phyloP scores from a whole-genome alignment of 2,113 vertebrate species.

The Dolichallabes microphthalmus region DNA sequence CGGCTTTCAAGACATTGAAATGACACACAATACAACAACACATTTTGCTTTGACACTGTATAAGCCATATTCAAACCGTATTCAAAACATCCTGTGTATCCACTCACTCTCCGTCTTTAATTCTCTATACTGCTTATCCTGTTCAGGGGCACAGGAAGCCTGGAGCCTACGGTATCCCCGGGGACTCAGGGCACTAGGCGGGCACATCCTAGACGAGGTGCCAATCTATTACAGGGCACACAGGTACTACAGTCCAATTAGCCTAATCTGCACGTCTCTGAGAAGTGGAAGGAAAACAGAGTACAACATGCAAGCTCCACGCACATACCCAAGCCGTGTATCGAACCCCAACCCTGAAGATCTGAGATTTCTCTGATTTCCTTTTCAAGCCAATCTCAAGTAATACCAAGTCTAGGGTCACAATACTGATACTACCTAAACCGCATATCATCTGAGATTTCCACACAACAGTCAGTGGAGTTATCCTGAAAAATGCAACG shows the following conservation, averaged over 20 bases:
- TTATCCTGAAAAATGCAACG: neutral
- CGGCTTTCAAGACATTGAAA: neutral
- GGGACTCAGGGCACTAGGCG: too few species aligned
- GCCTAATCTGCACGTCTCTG: too few species aligned
- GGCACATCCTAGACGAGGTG: too few species aligned
- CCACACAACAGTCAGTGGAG: neutral
- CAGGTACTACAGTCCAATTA: too few species aligned
- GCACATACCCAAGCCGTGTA: too few species aligned
- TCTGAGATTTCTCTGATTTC: neutral
- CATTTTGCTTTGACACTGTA: neutral
- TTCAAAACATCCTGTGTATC: neutral
- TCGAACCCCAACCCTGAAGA: neutral
- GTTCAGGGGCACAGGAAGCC: too few species aligned
- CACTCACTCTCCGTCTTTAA: neutral
- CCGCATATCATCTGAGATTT: neutral
- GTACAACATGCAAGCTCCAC: too few species aligned
- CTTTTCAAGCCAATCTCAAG: neutral
- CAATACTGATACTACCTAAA: neutral
- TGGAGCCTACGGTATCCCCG: too few species aligned
- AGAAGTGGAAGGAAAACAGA: too few species aligned
- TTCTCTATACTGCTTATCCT: too few species aligned
- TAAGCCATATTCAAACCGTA: neutral
- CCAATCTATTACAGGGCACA: too few species aligned
- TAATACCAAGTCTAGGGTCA: neutral
- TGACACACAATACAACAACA: neutral